Percentiles rank a stretch among this genome's conserved stretches.
phyloP scores from a whole-genome alignment of 2,113 vertebrate species.

The Epinephelus cyanopodus region DNA sequence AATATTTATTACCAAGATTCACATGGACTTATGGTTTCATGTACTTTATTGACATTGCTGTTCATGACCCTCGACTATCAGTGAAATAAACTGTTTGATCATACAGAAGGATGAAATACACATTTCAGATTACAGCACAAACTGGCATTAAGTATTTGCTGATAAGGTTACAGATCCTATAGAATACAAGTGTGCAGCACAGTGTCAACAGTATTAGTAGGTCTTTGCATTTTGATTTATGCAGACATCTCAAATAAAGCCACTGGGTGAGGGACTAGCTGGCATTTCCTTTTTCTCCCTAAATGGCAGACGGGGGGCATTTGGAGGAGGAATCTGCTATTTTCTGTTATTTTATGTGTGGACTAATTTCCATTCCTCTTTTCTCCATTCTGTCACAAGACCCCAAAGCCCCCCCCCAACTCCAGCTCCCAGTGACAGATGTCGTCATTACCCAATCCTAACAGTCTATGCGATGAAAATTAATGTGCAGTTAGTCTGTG shows the following conservation, averaged over 20 bases:
- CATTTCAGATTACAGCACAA: not conserved
- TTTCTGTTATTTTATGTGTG: slow-evolving; percentile 32
- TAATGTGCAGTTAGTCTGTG: slow-evolving; percentile 61
- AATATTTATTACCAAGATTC: slow-evolving; percentile 40
- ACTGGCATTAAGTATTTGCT: not conserved
- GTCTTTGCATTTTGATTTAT: slow-evolving; percentile 29
- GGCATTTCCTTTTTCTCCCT: not conserved
- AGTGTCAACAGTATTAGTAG: slow-evolving; percentile 9
- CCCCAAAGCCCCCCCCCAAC: slow-evolving; percentile 35
- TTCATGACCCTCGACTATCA: not conserved
- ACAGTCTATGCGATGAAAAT: slow-evolving; percentile 65
- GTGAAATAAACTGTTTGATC: slow-evolving; percentile 14
- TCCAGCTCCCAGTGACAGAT: slow-evolving; percentile 64
- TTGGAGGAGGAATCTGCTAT: slow-evolving; percentile 24
- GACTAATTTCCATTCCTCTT: slow-evolving; percentile 56
- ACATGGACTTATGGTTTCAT: slow-evolving; percentile 20
- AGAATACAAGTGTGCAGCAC: slow-evolving; percentile 13
- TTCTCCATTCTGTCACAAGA: slow-evolving; percentile 44
- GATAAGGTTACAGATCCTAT: slow-evolving; percentile 6
- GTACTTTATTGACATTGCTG: slow-evolving; percentile 18
- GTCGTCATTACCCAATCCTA: slow-evolving; percentile 65
- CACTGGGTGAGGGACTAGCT: slow-evolving; percentile 23
- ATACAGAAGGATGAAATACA: slow-evolving; percentile 13
- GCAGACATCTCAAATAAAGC: slow-evolving; percentile 37
- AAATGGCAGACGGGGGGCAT: not conserved